Base-by-base conservation (phyloP, 2,797 vertebrate genomes). In the Peromyscus nudipes region DNA sequence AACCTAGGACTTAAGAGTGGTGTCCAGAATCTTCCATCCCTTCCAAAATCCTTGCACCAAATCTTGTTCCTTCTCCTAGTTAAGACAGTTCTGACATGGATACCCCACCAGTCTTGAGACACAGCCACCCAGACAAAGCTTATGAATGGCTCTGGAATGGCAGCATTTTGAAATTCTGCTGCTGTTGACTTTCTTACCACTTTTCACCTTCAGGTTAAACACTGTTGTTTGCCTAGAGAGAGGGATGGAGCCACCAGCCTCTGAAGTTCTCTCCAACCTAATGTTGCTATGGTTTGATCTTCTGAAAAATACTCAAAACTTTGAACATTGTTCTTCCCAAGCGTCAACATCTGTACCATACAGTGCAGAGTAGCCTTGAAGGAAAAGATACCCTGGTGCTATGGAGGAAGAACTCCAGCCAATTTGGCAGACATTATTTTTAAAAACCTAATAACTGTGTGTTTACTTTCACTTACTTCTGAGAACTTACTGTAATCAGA, bases 251-350 rank as follows among this genome's bases (percentile, higher is more conserved):
- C 12, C 55, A 31, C 11, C 17, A 79, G 49, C 34, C 65, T 71
- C 87, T 86, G 10, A 89, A 89, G 9, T 92, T 92, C 21, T 67
- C 84, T 90, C 55, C 43, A 64, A 52, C 34, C 92, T 60, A 82
- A 0, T 27, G 77, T 92, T 88, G 31, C 92, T 88, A 79, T 40
- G 81, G 89, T 67, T 96, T 49, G 84, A 4, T 79, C 75, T 95
- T 88, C 4, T 84, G 76, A 95, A 94, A 82, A 96, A 40, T 73
- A 79, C 25, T 81, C 65, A 76, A 95, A 97, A 91, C 91, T 92
- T 21, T 85, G 65, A 89, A 46, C 1, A 16, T 49, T 4, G 27
- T 27, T 84, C 60, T 92, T 91, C 89, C 67, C 85, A 81, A 57
- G 92, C 34, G 64, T 60, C 27, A 92, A 55, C 76, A 91, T 55